Base-by-base conservation (phyloP, 2,888 invertebrate species). In the Drosophila stalkeri region DNA sequence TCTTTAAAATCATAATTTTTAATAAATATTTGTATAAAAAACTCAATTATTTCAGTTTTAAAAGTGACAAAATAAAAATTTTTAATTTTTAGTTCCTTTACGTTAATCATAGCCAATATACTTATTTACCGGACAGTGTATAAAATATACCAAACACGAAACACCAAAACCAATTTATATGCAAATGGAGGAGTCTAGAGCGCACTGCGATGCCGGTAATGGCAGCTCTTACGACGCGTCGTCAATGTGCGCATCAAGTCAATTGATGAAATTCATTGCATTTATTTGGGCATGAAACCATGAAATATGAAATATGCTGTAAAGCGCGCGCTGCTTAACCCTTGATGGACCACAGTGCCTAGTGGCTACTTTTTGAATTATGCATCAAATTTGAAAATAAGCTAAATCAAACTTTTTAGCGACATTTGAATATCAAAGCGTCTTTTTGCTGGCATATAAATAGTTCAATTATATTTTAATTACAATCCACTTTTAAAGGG, bases 151-250 rank as follows among this genome's bases (percentile, higher is more conserved):
- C 62, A 71, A 68, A 72, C 68, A 75, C 73, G 76, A 68, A 72
- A 65, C 66, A 65, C 66, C 72, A 88, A 90, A 91, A 89, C 77
- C 91, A 91, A 91, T 91, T 91, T 91, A 91, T 91, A 91, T 91
- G 90, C 91, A 90, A 91, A 91, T 90, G 64, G 56, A 43, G 57
- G 78, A 59, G 75, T 75, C 62, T 55, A 68, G 70, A 57, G 62
- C 68, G 68, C 60, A 66, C 64, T 72, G 66, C 60, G 61, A 57
- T 47, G 57, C 35, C 67, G 43, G 72, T 59, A 74, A 70, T 57
- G 59, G 31, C 51, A 52, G 64, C 56, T 72, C 61, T 60, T 61
- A 68, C 49, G 66, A 71, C 31, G 69, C 55, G 64, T 73, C 27
- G 74, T 64, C 64, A 67, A 57, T 56, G 60, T 49, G 56, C 67